A percentile compares a stretch with the other conserved stretches of the same genome.
Conservation (phyloP, 2,797 vertebrate species). For the Manis pentadactyla region DNA sequence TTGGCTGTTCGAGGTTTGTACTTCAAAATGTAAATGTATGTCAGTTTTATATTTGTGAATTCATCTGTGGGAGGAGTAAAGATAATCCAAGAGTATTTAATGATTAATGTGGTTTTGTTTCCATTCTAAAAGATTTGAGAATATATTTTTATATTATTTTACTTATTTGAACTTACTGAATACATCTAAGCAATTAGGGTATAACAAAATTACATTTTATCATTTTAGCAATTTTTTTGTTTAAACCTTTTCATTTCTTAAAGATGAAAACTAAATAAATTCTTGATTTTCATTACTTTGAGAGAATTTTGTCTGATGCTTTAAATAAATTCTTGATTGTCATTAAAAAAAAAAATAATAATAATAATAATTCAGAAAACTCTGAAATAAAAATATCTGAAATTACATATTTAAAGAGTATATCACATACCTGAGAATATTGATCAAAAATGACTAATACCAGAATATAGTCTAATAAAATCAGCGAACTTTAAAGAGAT, state of each 20-base stretch:
- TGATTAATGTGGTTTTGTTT: constrained; percentile 73
- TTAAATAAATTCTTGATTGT: too few relatives aligned
- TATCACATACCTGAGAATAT: not conserved
- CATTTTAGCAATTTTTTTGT: constrained; percentile 72
- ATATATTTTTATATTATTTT: constrained; percentile 81
- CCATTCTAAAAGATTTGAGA: constrained; percentile 69
- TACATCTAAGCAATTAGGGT: constrained; percentile 68
- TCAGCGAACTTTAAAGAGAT: not conserved
- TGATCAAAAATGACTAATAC: not conserved
- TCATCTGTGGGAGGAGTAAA: constrained; percentile 66
- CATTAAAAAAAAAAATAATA: too few relatives aligned
- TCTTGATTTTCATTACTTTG: constrained; percentile 79
- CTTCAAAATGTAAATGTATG: constrained; percentile 55
- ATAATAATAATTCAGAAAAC: not conserved
- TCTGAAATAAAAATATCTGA: not conserved
- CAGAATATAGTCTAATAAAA: not conserved
- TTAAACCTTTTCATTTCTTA: constrained; percentile 77
- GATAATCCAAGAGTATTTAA: constrained; percentile 66
- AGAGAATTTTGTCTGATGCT: constrained; percentile 71
- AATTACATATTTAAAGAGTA: not conserved
- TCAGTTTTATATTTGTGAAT: constrained; percentile 69
- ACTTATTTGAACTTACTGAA: constrained; percentile 62
- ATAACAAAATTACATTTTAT: constrained; percentile 76
- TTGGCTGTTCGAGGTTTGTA: constrained; percentile 63
- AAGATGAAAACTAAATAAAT: constrained; percentile 83